Base-by-base conservation (phyloP, 2,797 vertebrate species). In the Hydrolagus colliei region DNA sequence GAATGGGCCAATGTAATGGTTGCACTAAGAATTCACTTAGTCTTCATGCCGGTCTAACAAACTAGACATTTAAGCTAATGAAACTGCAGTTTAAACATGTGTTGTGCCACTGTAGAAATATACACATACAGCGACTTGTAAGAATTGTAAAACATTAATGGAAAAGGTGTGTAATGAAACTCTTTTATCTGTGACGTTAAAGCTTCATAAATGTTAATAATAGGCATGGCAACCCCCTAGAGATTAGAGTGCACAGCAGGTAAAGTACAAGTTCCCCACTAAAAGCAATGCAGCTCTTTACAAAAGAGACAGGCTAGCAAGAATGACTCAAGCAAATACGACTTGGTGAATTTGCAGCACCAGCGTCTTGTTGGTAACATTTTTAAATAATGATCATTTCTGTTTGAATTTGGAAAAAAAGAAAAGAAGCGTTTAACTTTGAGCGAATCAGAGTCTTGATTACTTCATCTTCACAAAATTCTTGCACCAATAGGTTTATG, bases 151-250 rank as follows among this genome's bases (percentile, higher is more conserved):
- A 52, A 52, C 2, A 52, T 52, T 52, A 20, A 6, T 0, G 68
- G n/a, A 6, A 20, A 35, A 75, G 52, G 8, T 77, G 3, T 77
- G 18, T 61, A 52, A 77, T 61, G 11, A 71, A 77, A 18, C 14
- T 1, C n/a, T 71, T 71, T 11, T 41, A 18, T 68, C 68, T 12
- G 35, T 41, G 35, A 20, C 12, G 10, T 32, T 27, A 67, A 16
- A 82, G 27, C 14, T 8, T 71, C n/a, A n/a, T 16, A 2, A 27
- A 71, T 20, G 5, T 67, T 68, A 68, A 4, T 41, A 52, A 41
- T 16, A n/a, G 35, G 32, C 92, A 87, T 94, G 92, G 91, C 94
- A 90, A 94, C 94, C 96, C 95, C 96, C 96, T 96, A 89, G 94
- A 93, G 95, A 90, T 88, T 63, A 87, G 89, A 92, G 82, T 73